Conservation (phyloP, 2,888 invertebrate species). For the Zaprionus obscuricornis region DNA sequence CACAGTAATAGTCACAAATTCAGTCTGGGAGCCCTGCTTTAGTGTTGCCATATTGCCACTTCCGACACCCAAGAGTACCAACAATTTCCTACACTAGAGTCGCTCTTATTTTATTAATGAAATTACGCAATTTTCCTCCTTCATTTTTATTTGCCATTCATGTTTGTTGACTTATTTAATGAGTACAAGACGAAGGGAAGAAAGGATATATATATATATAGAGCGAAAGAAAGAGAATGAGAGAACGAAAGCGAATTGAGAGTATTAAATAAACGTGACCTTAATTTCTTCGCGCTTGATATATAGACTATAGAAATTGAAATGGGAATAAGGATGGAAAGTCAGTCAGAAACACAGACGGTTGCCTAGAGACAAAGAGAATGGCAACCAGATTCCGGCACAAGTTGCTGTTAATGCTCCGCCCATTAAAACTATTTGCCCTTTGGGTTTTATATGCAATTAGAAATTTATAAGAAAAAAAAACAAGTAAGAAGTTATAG, state of each 20-base stretch:
- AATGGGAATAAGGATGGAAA: constrained; percentile 2
- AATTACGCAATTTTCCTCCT: constrained; percentile 56
- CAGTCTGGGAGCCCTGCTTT: neutral
- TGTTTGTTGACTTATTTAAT: constrained; percentile 56
- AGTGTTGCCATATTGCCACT: no score
- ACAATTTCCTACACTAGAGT: neutral
- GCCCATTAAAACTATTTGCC: constrained; percentile 74
- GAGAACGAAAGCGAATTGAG: neutral
- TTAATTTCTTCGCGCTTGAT: constrained; percentile 66
- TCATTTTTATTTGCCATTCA: constrained; percentile 32
- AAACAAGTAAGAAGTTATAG: no score
- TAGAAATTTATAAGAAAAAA: no score
- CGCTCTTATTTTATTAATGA: constrained; percentile 64
- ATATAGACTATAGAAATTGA: constrained; percentile 53
- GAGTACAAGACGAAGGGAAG: constrained; percentile 26
- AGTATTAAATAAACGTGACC: constrained; percentile 62
- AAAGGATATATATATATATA: constrained; percentile 29
- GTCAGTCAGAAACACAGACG: neutral
- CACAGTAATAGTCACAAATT: no score
- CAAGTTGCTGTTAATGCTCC: constrained; percentile 59
- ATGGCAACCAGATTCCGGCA: constrained; percentile 29
- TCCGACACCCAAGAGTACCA: neutral
- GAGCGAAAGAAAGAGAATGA: constrained; percentile 5
- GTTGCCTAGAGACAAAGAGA: neutral
- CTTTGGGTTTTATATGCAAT: no score